Evolutionary conservation across 2,113 vertebrate species (phyloP).

Genomic region (Halichoerus grypus): DNA sequence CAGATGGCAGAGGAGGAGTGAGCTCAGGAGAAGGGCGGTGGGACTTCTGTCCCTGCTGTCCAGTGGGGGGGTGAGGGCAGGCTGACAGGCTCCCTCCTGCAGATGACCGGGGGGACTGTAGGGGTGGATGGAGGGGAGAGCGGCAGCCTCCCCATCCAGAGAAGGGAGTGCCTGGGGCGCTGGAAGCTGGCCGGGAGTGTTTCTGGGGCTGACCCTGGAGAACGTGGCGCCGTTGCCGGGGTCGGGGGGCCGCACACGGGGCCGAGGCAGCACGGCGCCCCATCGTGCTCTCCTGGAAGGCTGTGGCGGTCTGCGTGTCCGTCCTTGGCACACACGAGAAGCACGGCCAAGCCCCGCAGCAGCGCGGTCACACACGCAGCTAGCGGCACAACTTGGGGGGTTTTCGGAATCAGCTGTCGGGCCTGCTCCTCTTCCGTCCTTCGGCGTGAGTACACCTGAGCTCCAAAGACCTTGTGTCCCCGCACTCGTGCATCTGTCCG

Average conservation of each 20-base stretch:
- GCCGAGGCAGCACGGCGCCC: not conserved
- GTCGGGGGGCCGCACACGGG: not conserved
- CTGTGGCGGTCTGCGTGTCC: not conserved
- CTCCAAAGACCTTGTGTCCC: not conserved
- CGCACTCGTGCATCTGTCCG: rapidly evolving
- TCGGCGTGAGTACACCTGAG: not conserved
- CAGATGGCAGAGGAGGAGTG: too few species aligned
- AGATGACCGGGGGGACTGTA: not conserved
- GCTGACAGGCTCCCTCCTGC: not conserved
- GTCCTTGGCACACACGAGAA: too few species aligned
- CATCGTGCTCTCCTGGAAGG: not conserved
- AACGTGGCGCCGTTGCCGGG: too few species aligned
- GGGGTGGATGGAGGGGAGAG: not conserved
- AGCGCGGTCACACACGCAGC: too few species aligned
- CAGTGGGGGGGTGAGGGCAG: not conserved
- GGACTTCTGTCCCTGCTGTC: not conserved
- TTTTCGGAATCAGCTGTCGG: rapidly evolving
- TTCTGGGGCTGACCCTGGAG: not conserved
- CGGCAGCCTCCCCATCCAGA: not conserved
- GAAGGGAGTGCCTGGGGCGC: not conserved
- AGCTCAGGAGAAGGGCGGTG: rapidly evolving
- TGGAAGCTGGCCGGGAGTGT: not conserved
- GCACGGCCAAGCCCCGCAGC: too few species aligned
- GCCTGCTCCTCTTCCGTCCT: not conserved
- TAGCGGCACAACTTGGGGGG: too few species aligned